Conservation (phyloP, 64 coral and sea anemone species). For the Actinia equina region DNA sequence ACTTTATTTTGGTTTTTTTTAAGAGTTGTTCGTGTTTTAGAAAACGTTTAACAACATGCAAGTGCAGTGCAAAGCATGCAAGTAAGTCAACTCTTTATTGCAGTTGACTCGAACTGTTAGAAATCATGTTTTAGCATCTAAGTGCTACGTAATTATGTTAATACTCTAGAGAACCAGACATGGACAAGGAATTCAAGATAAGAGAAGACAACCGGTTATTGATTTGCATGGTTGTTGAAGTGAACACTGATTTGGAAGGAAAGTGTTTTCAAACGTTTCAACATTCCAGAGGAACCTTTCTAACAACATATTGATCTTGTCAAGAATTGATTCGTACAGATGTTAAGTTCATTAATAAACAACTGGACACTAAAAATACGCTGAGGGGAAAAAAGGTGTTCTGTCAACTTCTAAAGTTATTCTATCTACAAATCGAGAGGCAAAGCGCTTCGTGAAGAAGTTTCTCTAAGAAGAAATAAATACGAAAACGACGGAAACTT, state of each 20-base stretch:
- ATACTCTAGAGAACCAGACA: neutral
- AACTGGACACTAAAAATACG: neutral
- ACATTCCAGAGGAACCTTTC: neutral
- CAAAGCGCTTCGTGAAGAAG: neutral
- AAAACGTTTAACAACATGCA: no score
- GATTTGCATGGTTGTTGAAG: no score
- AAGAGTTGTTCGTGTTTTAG: no score
- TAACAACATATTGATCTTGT: conserved; percentile 4
- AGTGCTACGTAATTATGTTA: neutral
- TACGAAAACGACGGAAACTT: neutral
- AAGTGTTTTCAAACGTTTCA: neutral
- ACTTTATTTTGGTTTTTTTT: no score
- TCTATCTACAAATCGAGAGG: neutral
- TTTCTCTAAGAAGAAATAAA: neutral
- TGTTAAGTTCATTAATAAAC: neutral
- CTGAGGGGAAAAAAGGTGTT: neutral
- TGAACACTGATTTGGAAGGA: neutral
- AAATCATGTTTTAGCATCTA: no score
- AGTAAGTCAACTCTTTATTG: no score
- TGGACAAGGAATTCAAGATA: neutral
- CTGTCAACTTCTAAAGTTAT: neutral
- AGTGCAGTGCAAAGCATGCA: no score
- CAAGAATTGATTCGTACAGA: neutral
- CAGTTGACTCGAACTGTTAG: no score
- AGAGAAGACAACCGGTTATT: no score